phyloP scores from a whole-genome alignment of 2,113 vertebrate species.

The Ochotona princeps region DNA sequence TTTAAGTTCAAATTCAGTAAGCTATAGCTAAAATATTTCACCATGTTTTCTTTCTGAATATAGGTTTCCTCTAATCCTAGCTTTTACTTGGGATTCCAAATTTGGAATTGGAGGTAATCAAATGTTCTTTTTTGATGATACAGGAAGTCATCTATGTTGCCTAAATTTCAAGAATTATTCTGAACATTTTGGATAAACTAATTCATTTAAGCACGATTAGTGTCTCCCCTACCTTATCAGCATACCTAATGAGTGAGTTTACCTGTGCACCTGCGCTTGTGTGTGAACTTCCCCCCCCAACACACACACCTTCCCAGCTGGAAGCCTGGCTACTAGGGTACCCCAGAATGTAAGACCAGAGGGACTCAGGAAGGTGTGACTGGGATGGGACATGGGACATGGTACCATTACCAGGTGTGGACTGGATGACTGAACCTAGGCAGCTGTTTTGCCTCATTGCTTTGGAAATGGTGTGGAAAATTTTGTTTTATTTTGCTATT shows the following conservation, averaged over 20 bases:
- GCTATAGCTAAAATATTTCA: neutral
- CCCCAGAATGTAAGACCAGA: neutral
- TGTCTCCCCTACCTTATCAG: slow-evolving; percentile 42
- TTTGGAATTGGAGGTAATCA: neutral
- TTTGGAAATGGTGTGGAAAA: neutral
- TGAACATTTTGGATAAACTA: neutral
- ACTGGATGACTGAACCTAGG: neutral
- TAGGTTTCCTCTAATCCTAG: neutral
- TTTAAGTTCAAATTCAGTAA: slow-evolving; percentile 1
- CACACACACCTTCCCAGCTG: neutral
- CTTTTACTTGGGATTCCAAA: neutral
- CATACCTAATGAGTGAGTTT: neutral
- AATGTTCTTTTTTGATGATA: neutral
- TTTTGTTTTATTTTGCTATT: slow-evolving; percentile 24
- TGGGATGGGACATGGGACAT: neutral
- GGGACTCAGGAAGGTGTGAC: neutral
- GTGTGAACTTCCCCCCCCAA: neutral
- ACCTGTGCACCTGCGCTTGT: accelerated
- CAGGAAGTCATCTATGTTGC: neutral
- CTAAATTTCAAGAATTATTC: neutral
- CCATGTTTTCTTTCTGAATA: neutral
- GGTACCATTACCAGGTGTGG: neutral
- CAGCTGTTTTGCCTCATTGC: slow-evolving; percentile 35
- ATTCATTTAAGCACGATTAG: neutral
- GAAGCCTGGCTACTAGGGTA: neutral